Base-by-base conservation (phyloP, 2,888 invertebrate genomes). In the Neoaliturus tenellus region DNA sequence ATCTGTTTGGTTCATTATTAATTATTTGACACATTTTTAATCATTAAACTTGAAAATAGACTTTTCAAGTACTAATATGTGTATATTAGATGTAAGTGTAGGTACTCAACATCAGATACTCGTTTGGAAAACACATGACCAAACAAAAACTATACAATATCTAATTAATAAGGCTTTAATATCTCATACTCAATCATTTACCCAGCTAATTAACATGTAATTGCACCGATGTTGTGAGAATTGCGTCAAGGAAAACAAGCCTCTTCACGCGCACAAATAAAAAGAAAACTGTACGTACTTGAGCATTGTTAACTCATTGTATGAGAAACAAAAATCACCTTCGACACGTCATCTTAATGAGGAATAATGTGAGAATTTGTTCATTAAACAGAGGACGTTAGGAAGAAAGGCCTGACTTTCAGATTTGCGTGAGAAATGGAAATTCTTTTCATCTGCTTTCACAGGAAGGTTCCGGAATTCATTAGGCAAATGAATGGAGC, bases 401-500 rank as follows among this genome's bases (percentile, higher is more conserved):
- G 17, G 20, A 55, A 55, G 62, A 62, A 62, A 62, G 62, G 28
- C 62, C 8, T 31, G 62, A 25, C 62, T 55, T 55, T 25, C 62
- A 28, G 31, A 28, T 17, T 62, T 28, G 62, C 62, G 62, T 62
- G 62, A 62, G 62, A 62, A 62, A 62, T 62, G 62, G 62, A 62
- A 62, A 62, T 14, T 31, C 31, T 62, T 62, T 31, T 62, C 62
- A 62, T 51, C 51, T 5, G 10, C 51, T 51, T 51, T 51, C 51
- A 10, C 51, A 14, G 5, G 62, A 62, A 31, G 10, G 62, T 31
- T 62, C 4, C 10, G 62, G n/a, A 20, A 14, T 62, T 62, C 62
- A 62, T 62, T 62, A 62, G 31, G 62, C 62, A 31, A 62, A 62
- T 62, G 62, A 62, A 28, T 5, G 62, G 31, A 23, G 62, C 10